Conservation (phyloP, 1,140 invertebrate genomes). For the Bombus confusus region DNA sequence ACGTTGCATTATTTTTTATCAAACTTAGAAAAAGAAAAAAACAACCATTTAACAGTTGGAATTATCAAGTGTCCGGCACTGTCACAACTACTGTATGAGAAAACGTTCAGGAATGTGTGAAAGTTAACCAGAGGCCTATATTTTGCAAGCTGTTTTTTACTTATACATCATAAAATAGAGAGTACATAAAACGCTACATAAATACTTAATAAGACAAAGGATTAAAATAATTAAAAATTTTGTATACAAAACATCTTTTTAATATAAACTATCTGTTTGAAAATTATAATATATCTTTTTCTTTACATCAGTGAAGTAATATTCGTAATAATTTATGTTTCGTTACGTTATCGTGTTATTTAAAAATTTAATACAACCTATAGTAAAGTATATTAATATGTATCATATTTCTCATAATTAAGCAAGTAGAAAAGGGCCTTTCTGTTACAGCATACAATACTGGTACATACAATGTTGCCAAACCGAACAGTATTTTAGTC, state of each 20-base stretch:
- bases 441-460: not conserved
- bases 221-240: not conserved
- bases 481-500: conserved; percentile 56
- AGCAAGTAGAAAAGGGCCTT: not conserved
- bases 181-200: not conserved
- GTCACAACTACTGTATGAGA: conserved; percentile 18
- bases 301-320: not conserved
- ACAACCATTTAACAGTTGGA: conserved; percentile 29
- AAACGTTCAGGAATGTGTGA: conserved; percentile 35
- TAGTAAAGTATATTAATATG: not conserved
- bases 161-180: not conserved
- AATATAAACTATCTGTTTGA: not conserved
- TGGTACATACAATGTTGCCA: conserved; percentile 50
- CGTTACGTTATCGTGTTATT: not conserved
- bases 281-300: not conserved
- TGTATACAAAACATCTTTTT: not conserved
- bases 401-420: not conserved
- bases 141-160: not conserved
- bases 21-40: conserved; percentile 29
- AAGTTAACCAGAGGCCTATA: not conserved
- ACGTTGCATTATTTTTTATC: conserved; percentile 18
- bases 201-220: not conserved
- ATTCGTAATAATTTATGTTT: not conserved
- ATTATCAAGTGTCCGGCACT: conserved; percentile 35
- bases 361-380: not conserved